Percentiles rank a stretch among this genome's conserved stretches.
Evolutionary conservation across 2,888 invertebrate genomes (phyloP).

Genomic region (Cerastis leucographa): DNA sequence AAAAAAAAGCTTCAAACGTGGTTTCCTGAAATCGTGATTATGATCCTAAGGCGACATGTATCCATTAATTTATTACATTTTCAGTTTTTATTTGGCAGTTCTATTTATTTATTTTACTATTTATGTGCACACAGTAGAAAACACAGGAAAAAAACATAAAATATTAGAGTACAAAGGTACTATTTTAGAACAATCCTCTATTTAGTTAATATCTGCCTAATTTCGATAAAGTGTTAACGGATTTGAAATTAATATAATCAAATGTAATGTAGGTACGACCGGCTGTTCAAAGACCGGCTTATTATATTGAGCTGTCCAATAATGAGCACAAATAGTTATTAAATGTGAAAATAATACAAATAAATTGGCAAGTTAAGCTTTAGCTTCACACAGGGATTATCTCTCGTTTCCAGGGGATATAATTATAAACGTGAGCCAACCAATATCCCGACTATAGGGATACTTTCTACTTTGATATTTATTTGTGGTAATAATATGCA

Average conservation of each 20-base stretch:
- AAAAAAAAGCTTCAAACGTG: neutral
- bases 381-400: slow-evolving; percentile 33
- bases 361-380: slow-evolving; percentile 42
- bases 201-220: slow-evolving; percentile 8
- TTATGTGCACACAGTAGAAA: no score
- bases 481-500: slow-evolving; percentile 10
- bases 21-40: neutral
- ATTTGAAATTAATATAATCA: slow-evolving; percentile 21
- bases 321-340: slow-evolving; percentile 34
- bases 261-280: slow-evolving; percentile 5
- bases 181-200: neutral
- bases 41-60: neutral
- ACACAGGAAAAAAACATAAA: no score
- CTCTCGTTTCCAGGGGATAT: slow-evolving; percentile 12
- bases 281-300: neutral
- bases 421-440: slow-evolving; percentile 39
- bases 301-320: slow-evolving; percentile 31
- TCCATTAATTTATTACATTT: neutral
- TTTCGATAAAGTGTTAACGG: neutral
- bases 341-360: slow-evolving; percentile 47
- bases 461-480: slow-evolving; percentile 29
- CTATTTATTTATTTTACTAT: no score
- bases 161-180: no score
- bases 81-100: no score
- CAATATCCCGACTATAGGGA: slow-evolving; percentile 17